Conservation (phyloP, 53 echinoderm and acorn worm species). For the Arbacia lixula region DNA sequence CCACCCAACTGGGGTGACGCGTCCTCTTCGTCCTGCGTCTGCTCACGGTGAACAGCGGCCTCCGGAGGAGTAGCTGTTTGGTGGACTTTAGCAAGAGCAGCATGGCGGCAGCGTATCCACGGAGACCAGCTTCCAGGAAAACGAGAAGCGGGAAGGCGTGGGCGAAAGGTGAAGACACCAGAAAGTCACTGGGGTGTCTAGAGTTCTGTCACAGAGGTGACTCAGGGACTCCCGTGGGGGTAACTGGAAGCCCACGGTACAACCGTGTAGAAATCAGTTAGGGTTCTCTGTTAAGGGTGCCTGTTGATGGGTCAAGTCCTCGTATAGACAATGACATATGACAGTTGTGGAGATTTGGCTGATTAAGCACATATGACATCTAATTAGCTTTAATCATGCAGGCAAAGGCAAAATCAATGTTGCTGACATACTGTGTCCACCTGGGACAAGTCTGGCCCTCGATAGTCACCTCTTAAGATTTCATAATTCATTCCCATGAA, state of each 20-base stretch:
- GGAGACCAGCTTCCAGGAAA: constrained; percentile 39
- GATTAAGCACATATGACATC: background rate
- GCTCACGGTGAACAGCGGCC: background rate
- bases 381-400: no score
- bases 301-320: constrained; percentile 4
- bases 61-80: constrained; percentile 28
- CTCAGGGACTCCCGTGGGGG: no score
- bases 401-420: background rate
- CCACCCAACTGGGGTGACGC: background rate
- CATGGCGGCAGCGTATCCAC: background rate
- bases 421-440: constrained; percentile 2
- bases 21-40: background rate
- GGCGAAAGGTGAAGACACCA: background rate
- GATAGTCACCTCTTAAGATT: background rate
- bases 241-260: no score
- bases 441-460: background rate
- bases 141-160: background rate
- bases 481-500: no score
- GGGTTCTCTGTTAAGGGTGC: background rate
- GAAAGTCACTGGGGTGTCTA: no score
- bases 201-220: no score
- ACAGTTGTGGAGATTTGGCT: background rate
- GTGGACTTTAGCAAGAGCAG: constrained; percentile 12
- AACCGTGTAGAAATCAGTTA: no score
- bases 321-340: constrained; percentile 1